Percentiles rank a stretch among this genome's conserved stretches.
These are phyloP conservation scores for Psittacara wagleri DNA, from an alignment of 2,113 vertebrate genomes.

Conservation along the genomic window DNA sequence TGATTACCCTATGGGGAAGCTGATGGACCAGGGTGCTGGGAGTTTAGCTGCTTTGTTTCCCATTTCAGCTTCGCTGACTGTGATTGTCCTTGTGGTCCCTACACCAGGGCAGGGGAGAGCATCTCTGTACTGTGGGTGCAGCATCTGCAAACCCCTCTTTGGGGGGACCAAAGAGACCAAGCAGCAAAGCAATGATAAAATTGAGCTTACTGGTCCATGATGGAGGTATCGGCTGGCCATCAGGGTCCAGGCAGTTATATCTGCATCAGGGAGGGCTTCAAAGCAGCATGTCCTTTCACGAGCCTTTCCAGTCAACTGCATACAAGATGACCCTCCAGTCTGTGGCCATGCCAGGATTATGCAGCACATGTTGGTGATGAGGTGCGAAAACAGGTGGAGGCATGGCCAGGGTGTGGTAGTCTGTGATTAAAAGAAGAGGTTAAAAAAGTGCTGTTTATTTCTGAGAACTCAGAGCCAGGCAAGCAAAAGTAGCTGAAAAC, in stretches of 20 bases:
- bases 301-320: neutral
- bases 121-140: neutral
- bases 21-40: neutral
- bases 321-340: neutral
- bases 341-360: accelerated
- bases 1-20: neutral
- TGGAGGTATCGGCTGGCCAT: neutral
- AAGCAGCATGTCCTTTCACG: neutral
- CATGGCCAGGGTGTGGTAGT: neutral
- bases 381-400: neutral
- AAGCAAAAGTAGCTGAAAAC: neutral
- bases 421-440: neutral
- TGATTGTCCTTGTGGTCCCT: accelerated
- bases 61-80: neutral
- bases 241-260: neutral
- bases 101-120: neutral
- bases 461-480: neutral
- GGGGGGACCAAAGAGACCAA: accelerated
- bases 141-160: neutral
- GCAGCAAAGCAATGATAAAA: accelerated
- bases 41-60: neutral
- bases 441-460: neutral
- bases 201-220: neutral
- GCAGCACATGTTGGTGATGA: accelerated
- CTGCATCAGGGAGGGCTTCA: neutral